These are phyloP conservation scores for Mamestra brassicae DNA, from an alignment of 2,888 invertebrate species.

Conservation along the genomic window DNA sequence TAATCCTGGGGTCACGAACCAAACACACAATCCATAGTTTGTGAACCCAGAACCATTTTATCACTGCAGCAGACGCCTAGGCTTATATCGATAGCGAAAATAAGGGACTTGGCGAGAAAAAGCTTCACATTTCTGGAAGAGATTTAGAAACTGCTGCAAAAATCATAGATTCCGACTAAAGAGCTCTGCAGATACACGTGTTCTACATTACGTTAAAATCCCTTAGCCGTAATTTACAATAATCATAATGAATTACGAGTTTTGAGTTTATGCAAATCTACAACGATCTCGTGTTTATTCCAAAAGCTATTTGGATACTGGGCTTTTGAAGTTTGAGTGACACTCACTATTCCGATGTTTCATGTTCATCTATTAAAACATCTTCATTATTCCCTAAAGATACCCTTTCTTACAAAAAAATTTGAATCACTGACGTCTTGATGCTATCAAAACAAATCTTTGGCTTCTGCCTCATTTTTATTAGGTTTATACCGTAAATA, in stretches of 20 bases:
- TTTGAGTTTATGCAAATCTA: constrained; percentile 1
- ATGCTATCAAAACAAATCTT: constrained; percentile 38
- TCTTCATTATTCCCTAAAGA: constrained; percentile 28
- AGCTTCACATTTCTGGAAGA: neutral
- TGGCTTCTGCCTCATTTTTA: constrained; percentile 43
- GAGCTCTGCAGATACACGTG: neutral
- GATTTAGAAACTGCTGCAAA: neutral
- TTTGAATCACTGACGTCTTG: constrained; percentile 10
- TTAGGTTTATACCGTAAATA: constrained; percentile 50
- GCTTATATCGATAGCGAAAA: no score
- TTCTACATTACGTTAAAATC: neutral
- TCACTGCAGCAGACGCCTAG: no score
- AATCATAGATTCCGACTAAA: neutral
- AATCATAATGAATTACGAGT: constrained; percentile 19
- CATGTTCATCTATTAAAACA: constrained; percentile 18
- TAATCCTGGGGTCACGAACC: no score
- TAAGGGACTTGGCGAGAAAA: no score
- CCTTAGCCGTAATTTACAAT: constrained; percentile 1
- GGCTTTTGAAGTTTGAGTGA: constrained; percentile 54
- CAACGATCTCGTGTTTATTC: constrained; percentile 43
- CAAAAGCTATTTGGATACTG: constrained; percentile 22
- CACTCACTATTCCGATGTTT: constrained; percentile 8
- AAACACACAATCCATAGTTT: no score
- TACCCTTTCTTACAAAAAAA: constrained; percentile 19
- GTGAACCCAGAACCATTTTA: no score